These are phyloP conservation scores for Anarrhichthys ocellatus DNA, from an alignment of 2,113 vertebrate species.

Conservation along the genomic window DNA sequence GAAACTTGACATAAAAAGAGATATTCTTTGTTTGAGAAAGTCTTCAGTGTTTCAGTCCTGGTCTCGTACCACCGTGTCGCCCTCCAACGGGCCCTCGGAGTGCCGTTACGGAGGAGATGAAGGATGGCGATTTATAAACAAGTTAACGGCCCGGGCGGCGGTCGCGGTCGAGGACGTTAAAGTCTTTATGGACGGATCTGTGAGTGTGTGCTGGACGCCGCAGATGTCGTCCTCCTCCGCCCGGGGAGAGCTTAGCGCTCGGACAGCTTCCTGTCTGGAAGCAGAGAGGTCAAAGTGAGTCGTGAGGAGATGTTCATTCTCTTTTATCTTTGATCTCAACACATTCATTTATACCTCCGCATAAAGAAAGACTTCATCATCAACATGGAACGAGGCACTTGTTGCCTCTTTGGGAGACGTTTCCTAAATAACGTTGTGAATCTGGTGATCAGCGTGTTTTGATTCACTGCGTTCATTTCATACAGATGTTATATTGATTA, in stretches of 20 bases:
- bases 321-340: too few relatives aligned
- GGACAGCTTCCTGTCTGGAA: not conserved
- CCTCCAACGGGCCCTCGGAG: constrained; percentile 18
- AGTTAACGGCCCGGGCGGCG: constrained; percentile 19
- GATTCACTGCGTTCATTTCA: not conserved
- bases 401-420: too few relatives aligned
- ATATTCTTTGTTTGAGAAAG: not conserved
- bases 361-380: not conserved
- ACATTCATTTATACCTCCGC: too few relatives aligned
- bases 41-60: too few relatives aligned
- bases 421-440: too few relatives aligned
- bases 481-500: not conserved
- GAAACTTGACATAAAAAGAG: too few relatives aligned
- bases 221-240: constrained; percentile 43
- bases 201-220: constrained; percentile 1
- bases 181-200: constrained; percentile 53
- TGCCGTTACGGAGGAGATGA: constrained; percentile 34
- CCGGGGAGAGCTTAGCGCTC: constrained; percentile 44
- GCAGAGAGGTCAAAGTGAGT: not conserved
- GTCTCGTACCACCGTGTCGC: too few relatives aligned
- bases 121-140: constrained; percentile 54
- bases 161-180: constrained; percentile 43
- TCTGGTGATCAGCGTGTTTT: too few relatives aligned
- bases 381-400: not conserved
- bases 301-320: not conserved